phyloP scores from a whole-genome alignment of 1,140 invertebrate genomes.

The Eupristina koningsbergeri region DNA sequence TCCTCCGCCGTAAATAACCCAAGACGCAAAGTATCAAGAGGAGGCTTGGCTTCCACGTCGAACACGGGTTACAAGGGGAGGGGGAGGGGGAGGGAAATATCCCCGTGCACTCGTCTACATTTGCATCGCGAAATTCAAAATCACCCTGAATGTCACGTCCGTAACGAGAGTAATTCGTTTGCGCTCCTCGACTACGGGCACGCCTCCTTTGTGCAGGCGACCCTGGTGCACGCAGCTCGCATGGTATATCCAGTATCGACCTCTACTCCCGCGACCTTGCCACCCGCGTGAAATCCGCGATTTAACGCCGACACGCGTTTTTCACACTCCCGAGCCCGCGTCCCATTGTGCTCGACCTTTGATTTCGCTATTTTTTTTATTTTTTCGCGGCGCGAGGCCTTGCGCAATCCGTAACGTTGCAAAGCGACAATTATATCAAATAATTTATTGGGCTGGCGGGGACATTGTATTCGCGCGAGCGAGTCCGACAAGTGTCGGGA shows the following conservation, averaged over 20 bases:
- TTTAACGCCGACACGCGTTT: neutral
- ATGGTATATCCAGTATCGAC: neutral
- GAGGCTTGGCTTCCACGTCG: neutral
- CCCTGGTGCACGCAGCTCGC: too few species aligned
- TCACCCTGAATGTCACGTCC: neutral
- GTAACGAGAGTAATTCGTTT: neutral
- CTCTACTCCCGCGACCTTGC: neutral
- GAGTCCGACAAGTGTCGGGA: neutral
- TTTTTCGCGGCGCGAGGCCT: neutral
- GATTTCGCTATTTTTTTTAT: neutral
- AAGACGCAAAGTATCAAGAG: neutral
- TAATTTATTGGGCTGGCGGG: neutral
- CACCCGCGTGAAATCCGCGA: too few species aligned
- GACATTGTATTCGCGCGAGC: too few species aligned
- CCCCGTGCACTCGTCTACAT: neutral
- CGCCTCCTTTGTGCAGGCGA: too few species aligned
- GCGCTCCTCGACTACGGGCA: too few species aligned
- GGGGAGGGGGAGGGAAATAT: too few species aligned
- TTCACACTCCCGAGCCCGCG: too few species aligned
- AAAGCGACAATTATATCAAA: neutral
- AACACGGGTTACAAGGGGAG: slow-evolving; percentile 21
- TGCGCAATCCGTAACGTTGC: neutral
- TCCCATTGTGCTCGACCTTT: neutral
- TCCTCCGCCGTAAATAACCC: slow-evolving; percentile 2
- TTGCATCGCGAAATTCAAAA: neutral